Percentiles rank a stretch among this genome's conserved stretches.
Evolutionary conservation across 2,113 vertebrate species (phyloP).

Genomic region (Anser brachyrhynchus): DNA sequence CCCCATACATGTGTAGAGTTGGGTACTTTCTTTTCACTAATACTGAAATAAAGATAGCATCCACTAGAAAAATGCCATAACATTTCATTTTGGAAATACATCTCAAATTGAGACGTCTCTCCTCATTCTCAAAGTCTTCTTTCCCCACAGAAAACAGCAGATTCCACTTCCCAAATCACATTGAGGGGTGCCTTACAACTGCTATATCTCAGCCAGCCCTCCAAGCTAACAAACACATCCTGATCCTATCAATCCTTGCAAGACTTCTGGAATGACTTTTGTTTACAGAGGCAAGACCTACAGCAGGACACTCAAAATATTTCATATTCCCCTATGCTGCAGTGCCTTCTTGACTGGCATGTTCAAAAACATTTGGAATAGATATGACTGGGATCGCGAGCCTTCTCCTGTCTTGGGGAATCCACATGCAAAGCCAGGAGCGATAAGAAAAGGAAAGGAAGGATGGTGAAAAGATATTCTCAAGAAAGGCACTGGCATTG

Average conservation of each 20-base stretch:
- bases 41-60: not conserved
- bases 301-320: conserved; percentile 67
- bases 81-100: not conserved
- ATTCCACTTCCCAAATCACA: not conserved
- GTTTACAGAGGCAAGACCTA: conserved; percentile 64
- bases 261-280: conserved; percentile 48
- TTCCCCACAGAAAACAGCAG: not conserved
- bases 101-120: not conserved
- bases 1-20: fast-evolving
- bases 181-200: not conserved
- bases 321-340: not conserved
- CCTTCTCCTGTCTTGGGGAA: not conserved
- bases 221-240: conserved; percentile 37
- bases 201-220: not conserved
- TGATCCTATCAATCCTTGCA: conserved; percentile 48
- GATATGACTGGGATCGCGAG: not conserved
- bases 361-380: not conserved
- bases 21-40: not conserved
- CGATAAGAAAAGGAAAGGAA: not conserved
- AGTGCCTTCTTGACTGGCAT: conserved; percentile 57
- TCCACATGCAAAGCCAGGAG: not conserved
- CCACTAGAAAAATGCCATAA: not conserved
- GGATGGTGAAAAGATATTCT: not conserved
- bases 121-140: not conserved
- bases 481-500: not conserved